phyloP scores from a whole-genome alignment of 2,113 vertebrate species.

The Gavialis gangeticus region DNA sequence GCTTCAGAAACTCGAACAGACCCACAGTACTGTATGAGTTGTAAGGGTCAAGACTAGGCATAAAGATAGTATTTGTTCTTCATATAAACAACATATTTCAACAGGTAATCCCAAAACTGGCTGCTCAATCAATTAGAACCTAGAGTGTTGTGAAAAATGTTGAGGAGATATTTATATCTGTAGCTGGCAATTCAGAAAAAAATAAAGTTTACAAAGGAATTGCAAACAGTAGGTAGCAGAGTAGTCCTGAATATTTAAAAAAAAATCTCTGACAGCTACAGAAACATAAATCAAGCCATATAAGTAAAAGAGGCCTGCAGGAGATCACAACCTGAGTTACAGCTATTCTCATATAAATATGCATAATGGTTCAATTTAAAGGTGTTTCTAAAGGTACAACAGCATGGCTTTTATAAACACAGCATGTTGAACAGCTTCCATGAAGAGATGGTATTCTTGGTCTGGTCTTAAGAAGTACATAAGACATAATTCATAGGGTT shows the following conservation, averaged over 20 bases:
- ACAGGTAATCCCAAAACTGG: neutral
- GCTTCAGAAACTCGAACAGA: neutral
- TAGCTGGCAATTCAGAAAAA: neutral
- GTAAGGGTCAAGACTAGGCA: neutral
- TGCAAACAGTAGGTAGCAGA: neutral
- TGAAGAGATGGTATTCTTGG: neutral
- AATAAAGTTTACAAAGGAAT: neutral
- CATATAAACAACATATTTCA: neutral
- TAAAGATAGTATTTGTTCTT: neutral
- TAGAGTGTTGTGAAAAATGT: neutral
- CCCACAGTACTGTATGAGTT: accelerated
- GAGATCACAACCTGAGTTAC: neutral
- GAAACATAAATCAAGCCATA: neutral
- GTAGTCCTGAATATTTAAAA: neutral
- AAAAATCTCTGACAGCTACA: neutral
- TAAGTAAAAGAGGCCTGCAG: neutral
- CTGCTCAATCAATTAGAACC: neutral
- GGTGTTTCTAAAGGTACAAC: neutral
- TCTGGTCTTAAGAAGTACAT: neutral
- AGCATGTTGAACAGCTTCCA: neutral
- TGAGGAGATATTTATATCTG: neutral
- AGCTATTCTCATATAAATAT: neutral
- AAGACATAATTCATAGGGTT: neutral
- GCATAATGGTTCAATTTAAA: neutral
- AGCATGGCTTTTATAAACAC: neutral